phyloP scores from a whole-genome alignment of 37 sponge, comb jelly and placozoan species.

The Theonella swinhoei region DNA sequence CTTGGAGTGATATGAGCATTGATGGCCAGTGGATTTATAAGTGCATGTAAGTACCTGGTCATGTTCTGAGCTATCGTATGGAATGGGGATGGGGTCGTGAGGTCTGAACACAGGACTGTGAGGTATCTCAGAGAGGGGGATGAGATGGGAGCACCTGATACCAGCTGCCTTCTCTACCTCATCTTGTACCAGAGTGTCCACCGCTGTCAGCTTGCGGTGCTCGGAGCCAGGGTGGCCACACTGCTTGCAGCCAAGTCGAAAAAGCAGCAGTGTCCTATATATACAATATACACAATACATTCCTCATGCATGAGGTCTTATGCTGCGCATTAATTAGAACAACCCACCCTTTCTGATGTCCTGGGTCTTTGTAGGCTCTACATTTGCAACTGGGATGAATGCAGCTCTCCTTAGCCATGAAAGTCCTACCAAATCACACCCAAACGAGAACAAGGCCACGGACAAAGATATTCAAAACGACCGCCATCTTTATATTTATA shows the following conservation, averaged over 20 bases:
- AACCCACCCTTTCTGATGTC: constrained; percentile 14
- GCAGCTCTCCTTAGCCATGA: constrained; percentile 20
- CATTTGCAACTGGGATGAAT: constrained; percentile 37
- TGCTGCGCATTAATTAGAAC: constrained; percentile 26
- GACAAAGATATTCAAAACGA: background rate
- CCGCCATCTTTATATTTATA: background rate
- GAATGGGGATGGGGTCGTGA: constrained; percentile 38
- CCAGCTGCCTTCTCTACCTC: constrained; percentile 11
- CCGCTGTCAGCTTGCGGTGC: constrained; percentile 40
- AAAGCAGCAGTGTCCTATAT: constrained; percentile 25
- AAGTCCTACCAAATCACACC: background rate
- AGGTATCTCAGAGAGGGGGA: constrained; percentile 18
- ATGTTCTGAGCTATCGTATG: no score
- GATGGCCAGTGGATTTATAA: no score
- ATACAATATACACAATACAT: background rate
- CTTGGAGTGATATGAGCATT: no score
- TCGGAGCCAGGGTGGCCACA: constrained; percentile 41
- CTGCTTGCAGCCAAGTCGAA: constrained; percentile 15
- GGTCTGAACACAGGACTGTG: constrained; percentile 24
- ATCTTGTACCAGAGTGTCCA: constrained; percentile 24
- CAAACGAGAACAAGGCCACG: background rate
- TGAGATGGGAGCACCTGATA: constrained; percentile 9
- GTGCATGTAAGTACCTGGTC: no score
- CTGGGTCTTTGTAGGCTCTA: constrained; percentile 28
- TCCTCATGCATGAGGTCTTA: no score